Evolutionary conservation across 2,888 invertebrate species (phyloP).

Genomic region (Busseola fusca): DNA sequence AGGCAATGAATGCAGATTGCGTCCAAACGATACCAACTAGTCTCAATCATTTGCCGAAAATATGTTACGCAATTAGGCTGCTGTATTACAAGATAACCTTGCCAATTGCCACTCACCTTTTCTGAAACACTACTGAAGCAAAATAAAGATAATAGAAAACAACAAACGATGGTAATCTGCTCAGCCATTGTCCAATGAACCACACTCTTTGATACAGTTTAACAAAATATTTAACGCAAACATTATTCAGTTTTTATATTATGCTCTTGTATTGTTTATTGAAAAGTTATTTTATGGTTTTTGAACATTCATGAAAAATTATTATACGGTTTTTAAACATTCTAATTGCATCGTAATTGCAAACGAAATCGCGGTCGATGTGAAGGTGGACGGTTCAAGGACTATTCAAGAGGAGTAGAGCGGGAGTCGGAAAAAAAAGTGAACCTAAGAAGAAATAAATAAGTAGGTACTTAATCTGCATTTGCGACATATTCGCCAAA

Average conservation of each 20-base stretch:
- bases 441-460: too few species aligned
- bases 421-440: too few species aligned
- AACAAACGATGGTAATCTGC: neutral
- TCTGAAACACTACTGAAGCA: constrained; percentile 36
- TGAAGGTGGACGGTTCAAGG: too few species aligned
- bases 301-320: constrained; percentile 22
- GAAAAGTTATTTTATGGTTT: constrained; percentile 37
- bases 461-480: too few species aligned
- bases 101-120: constrained; percentile 48
- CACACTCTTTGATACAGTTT: neutral
- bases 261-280: neutral
- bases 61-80: too few species aligned
- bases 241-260: constrained; percentile 10
- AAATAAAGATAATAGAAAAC: constrained; percentile 22
- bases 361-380: constrained; percentile 1
- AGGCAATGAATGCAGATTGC: too few species aligned
- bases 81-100: neutral
- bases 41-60: too few species aligned
- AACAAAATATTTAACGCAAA: neutral
- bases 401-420: too few species aligned
- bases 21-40: too few species aligned
- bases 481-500: too few species aligned
- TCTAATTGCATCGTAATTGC: constrained; percentile 25
- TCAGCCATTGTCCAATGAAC: constrained; percentile 20
- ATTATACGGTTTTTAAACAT: too few species aligned